Evolutionary conservation across 2,797 vertebrate genomes (phyloP), one percentile per base, ranked within the genome.

Genomic region (Huso huso): DNA sequence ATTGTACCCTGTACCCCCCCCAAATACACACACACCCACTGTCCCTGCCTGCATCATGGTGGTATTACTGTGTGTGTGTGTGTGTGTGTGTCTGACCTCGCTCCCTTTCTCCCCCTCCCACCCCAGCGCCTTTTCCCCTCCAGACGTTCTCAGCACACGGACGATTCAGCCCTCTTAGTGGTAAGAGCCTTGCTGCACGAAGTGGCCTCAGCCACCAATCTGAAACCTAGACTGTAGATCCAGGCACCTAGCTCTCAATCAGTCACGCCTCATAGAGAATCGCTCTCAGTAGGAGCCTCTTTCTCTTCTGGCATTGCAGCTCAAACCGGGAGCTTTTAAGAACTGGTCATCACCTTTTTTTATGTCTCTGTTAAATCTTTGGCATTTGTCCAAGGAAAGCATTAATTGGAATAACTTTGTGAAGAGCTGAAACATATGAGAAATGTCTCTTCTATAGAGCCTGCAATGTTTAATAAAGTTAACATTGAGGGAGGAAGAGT

Each of bases 151-250:
- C 96, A 95, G 78, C 96, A 98, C 84, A 98, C 95, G 78, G 96
- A 99, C 81, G 96, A 99, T 91, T 98, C 96, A 82, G 94, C 95
- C 85, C 93, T 98, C 78, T 93, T 98, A 80, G 91, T 96, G 96
- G 96, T 98, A 96, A 97, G 91, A 86, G 78, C 70, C 75, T 50
- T 12, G 60, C 75, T 84, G 80, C 83, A 83, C 71, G 79, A 73
- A 71, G 69, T 69, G 68, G 69, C 77, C 70, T 76, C 70, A 37
- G 4, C 37, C 37, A 37, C 4, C 37, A 37, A 37, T 37, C 37
- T 37, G 37, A 37, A 37, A 37, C 37, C 37, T 37, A 37, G 37
- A 37, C 37, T 37, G 37, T 37, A 37, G 37, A 37, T 37, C 37
- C 37, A 5, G 37, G 37, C 37, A 37, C 37, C 37, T 37, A 37